These are phyloP conservation scores for Myodes glareolus DNA, from an alignment of 2,113 vertebrate species.

Conservation along the genomic window DNA sequence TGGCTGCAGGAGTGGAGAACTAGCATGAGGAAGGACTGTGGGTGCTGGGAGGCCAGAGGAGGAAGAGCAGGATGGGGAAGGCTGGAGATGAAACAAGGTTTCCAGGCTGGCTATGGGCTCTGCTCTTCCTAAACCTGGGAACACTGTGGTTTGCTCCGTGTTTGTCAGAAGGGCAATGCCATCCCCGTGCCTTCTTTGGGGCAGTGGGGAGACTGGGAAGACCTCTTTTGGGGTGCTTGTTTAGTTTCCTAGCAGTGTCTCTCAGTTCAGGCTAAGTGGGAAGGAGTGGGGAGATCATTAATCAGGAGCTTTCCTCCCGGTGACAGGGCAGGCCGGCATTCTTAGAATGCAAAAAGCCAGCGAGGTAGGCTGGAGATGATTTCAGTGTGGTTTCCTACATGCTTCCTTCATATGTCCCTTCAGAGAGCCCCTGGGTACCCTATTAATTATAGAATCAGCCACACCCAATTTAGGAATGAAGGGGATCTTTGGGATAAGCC, in stretches of 20 bases:
- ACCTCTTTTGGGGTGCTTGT: accelerated
- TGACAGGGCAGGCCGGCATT: no score
- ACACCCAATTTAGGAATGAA: not conserved
- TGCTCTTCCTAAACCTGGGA: not conserved
- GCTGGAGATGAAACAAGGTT: accelerated
- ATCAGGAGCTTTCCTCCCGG: accelerated
- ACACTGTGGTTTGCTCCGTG: accelerated
- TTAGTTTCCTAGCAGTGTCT: no score
- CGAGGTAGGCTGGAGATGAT: not conserved
- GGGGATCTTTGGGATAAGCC: accelerated
- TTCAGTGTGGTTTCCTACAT: accelerated
- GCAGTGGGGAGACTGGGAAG: accelerated
- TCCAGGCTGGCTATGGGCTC: not conserved
- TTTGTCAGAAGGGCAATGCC: accelerated
- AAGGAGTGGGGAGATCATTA: accelerated
- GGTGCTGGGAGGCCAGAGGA: not conserved
- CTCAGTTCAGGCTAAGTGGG: not conserved
- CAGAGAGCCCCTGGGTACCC: accelerated
- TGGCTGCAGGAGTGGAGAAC: not conserved
- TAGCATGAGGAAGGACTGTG: no score
- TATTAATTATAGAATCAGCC: not conserved
- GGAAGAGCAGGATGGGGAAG: not conserved
- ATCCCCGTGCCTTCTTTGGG: accelerated
- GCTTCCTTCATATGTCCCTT: accelerated
- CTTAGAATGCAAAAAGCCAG: not conserved